Base-by-base conservation (phyloP, 2,888 invertebrate species). In the Cheilosia impressa region DNA sequence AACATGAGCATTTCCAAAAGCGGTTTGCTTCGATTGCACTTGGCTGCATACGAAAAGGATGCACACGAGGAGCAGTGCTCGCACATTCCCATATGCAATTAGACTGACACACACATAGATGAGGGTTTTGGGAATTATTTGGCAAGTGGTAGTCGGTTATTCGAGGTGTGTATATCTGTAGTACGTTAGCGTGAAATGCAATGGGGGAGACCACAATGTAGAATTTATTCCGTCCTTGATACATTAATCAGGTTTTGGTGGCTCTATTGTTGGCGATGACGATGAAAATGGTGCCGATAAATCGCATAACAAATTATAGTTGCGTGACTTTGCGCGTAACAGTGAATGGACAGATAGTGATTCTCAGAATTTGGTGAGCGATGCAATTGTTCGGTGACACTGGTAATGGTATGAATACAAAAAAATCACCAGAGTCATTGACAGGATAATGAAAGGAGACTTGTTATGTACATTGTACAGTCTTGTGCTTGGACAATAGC, bases 21-120 rank as follows among this genome's bases (percentile, higher is more conserved):
- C 62, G 72, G 68, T 73, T 78, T 72, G 65, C 82, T 66, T 77
- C 71, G 19, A 53, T 66, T 78, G 78, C 68, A 68, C 60, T 82
- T 72, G 53, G 60, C 58, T 71, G 38, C 43, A 50, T 38, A 41
- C 41, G 34, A 47, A 58, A 45, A 53, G 58, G 43, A 43, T 63
- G 22, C 31, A 57, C 31, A 15, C 58, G 24, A 19, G 22, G 7
- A 27, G 31, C 31, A 31, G 22, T 34, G 24, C 24, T 24, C 31
- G 1, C n/a, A 27, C n/a, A 27, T 22, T 19, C 38, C 2, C 24
- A 10, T 22, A 58, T 47, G 47, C 57, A 57, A 71, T 71, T 34
- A 58, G 43, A 45, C 24, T 17, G 13, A 38, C 50, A 47, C 34
- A 38, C 24, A 24, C 38, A 57, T 10, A 47, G 15, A 10, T 47